Evolutionary conservation across 2,888 invertebrate genomes (phyloP), one percentile per base, ranked within the genome.

Genomic region (Atethmia centrago): DNA sequence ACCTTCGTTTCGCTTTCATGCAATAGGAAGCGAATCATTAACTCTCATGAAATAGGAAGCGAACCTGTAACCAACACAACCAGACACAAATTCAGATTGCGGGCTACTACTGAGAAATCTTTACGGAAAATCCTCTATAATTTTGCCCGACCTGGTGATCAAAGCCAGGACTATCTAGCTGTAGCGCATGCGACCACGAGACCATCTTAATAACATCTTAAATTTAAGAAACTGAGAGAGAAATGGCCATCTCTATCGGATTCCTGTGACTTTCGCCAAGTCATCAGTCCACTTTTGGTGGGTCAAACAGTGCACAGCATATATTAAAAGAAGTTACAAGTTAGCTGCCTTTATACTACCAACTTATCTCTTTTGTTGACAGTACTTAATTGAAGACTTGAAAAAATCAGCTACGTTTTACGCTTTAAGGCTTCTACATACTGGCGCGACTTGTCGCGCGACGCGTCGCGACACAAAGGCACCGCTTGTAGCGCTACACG

Each of bases 301-400:
- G 28, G 19, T 19, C 55, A 16, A 16, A 28, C 9, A 19, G 8
- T 1, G 1, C n/a, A n/a, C 31, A n/a, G 16, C 7, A 31, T 31
- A 0, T 9, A 31, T 64, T 16, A 51, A 49, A n/a, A 31, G 10
- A 49, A 28, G 21, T 63, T 21, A 0, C 49, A 21, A 31, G 63
- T 21, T 47, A 63, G 28, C 8, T 31, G 19, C 55, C 28, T 55
- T 8, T 55, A 19, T 28, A 55, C 53, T 28, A 16, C 1, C 42
- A 55, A 62, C 19, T 14, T 28, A 47, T 16, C 14, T 53, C 21
- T 79, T 75, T 79, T 61, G 79, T 53, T 40, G 47, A 2, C 59
- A 40, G 79, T 75, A 77, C 75, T 80, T 80, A 90, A 89, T 87
- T 88, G 87, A 85, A 82, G 84, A 82, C 73, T 84, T 82, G 68